These are phyloP conservation scores for Hirudinaria manillensis DNA, from an alignment of 2,888 invertebrate species.

Conservation along the genomic window DNA sequence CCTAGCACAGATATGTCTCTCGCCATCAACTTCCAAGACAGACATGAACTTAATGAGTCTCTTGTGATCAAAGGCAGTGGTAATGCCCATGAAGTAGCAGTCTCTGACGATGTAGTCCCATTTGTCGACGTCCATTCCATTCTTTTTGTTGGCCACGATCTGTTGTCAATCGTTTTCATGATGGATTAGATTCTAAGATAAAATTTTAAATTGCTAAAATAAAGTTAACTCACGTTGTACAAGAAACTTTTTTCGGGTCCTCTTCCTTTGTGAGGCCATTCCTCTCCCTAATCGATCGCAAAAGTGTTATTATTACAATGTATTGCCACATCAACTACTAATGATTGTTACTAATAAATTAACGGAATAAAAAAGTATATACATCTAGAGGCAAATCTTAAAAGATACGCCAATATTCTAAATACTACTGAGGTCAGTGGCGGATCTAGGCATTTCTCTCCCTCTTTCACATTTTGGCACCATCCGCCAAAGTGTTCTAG, in stretches of 20 bases:
- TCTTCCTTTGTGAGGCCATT: conserved; percentile 42
- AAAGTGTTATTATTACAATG: neutral
- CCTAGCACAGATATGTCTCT: conserved; percentile 36
- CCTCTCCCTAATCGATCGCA: neutral
- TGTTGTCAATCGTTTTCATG: conserved; percentile 42
- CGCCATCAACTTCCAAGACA: conserved; percentile 33
- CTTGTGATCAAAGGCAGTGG: conserved; percentile 56
- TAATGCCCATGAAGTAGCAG: conserved; percentile 56
- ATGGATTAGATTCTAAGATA: neutral
- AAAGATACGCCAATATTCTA: neutral
- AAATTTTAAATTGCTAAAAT: neutral
- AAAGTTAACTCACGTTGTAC: conserved; percentile 54
- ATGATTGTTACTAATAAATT: neutral
- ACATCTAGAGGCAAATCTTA: neutral
- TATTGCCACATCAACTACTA: neutral
- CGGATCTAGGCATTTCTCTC: too few species aligned
- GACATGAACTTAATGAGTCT: conserved; percentile 54
- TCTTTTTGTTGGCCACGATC: conserved; percentile 62
- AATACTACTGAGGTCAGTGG: neutral
- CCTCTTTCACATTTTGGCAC: too few species aligned
- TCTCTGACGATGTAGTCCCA: conserved; percentile 66
- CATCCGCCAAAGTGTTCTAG: too few species aligned
- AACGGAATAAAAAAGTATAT: too few species aligned
- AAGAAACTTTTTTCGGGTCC: conserved; percentile 55
- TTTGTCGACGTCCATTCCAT: conserved; percentile 65